Percentiles rank a stretch among this genome's conserved stretches.
phyloP scores from a whole-genome alignment of 92 coral and sea anemone species.

The Paragorgia papillata region DNA sequence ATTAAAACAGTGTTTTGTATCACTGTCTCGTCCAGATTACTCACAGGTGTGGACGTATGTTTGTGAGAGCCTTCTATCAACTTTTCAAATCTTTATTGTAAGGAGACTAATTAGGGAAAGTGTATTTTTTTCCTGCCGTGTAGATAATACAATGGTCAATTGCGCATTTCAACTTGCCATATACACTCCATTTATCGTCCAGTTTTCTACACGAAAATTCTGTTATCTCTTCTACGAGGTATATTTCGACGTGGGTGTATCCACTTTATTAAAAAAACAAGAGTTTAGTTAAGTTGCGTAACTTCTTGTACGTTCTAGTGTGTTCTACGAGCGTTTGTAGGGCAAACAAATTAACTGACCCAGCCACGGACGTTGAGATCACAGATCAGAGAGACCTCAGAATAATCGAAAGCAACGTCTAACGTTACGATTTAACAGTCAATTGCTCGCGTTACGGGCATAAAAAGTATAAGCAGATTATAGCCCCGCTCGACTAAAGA shows the following conservation, averaged over 20 bases:
- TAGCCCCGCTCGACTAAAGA: background rate
- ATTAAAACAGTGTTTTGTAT: conserved; percentile 26
- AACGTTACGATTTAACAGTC: background rate
- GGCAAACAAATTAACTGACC: no score
- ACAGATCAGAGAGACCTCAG: background rate
- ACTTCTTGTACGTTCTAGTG: no score
- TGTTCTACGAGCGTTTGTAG: no score
- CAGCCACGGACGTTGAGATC: background rate
- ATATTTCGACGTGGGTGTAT: no score
- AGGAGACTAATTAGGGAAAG: background rate
- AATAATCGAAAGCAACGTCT: background rate
- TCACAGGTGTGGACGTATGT: background rate
- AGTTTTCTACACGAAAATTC: no score
- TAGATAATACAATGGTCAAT: no score
- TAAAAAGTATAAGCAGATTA: background rate
- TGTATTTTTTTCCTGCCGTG: background rate
- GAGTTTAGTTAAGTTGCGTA: no score
- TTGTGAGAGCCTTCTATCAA: background rate
- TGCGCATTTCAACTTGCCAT: no score
- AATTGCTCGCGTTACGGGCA: no score
- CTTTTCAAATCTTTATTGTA: background rate
- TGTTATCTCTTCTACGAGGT: no score
- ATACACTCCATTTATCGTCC: no score
- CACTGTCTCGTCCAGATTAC: background rate
- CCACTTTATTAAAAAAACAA: no score